A percentile compares a stretch with the other conserved stretches of the same genome.
phyloP scores from a whole-genome alignment of 2,113 vertebrate species.

The Leptobrachium leishanense region DNA sequence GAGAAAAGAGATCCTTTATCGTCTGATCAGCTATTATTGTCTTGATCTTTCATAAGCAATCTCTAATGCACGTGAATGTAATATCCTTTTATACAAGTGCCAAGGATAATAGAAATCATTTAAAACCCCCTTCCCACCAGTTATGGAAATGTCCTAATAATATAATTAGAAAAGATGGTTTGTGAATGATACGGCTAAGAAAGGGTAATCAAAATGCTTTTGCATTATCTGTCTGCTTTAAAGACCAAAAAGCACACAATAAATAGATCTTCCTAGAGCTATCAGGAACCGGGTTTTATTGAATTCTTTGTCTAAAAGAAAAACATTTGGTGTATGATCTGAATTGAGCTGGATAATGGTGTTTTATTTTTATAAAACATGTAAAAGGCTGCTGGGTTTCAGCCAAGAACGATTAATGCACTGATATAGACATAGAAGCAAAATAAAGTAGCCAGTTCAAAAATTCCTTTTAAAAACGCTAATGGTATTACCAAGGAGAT shows the following conservation, averaged over 20 bases:
- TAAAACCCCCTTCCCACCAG: conserved; percentile 68
- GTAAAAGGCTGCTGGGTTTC: conserved; percentile 69
- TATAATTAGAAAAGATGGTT: conserved; percentile 75
- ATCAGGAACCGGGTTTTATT: conserved; percentile 56
- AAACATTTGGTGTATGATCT: conserved; percentile 59
- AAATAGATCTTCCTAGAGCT: conserved; percentile 65
- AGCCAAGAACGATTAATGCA: conserved; percentile 73
- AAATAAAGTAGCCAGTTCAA: conserved; percentile 67
- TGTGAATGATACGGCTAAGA: conserved; percentile 67
- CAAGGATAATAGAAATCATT: conserved; percentile 79
- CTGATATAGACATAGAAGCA: conserved; percentile 69
- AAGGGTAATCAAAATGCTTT: conserved; percentile 72
- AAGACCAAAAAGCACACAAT: conserved; percentile 62
- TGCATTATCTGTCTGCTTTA: conserved; percentile 67
- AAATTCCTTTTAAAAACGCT: conserved; percentile 63
- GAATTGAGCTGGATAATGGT: conserved; percentile 52
- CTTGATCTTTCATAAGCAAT: conserved; percentile 83
- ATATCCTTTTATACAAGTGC: conserved; percentile 80
- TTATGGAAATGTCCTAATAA: conserved; percentile 76
- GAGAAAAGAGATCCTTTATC: conserved; percentile 81
- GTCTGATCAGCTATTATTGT: conserved; percentile 80
- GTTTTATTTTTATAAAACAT: conserved; percentile 74
- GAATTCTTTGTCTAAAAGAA: conserved; percentile 64
- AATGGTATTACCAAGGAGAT: conserved; percentile 70
- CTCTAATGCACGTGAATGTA: conserved; percentile 81